Evolutionary conservation across 2,888 invertebrate genomes (phyloP), one percentile per base, ranked within the genome.

Genomic region (Emmelina monodactyla): DNA sequence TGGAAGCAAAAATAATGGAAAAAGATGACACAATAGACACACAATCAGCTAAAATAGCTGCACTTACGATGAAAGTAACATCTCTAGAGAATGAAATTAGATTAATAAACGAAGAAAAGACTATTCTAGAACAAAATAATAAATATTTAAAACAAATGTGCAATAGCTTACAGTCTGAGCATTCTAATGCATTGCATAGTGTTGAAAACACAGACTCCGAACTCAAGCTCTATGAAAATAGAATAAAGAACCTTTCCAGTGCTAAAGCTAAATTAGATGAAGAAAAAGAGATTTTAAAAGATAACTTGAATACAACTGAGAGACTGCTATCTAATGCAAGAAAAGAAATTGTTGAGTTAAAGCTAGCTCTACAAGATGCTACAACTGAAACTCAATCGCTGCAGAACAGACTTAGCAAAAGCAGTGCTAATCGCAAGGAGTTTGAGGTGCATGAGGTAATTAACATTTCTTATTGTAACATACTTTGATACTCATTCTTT

Each of bases 291-390:
- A 84, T 85, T 45, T 64, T 84, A 35, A 75, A 70, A 37, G 83
- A 84, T 28, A 83, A 83, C 41, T 72, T 84, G 33, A 71, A 78
- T 29, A 75, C 83, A 34, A 69, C 84, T 7, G 87, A 88, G 47
- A 82, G 81, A n/a, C 82, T 53, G 81, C 83, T 69, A 53, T 89
- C 54, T 84, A 91, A 65, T 82, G 82, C 59, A 82, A 90, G 70
- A 85, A 88, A 57, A 83, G 88, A 50, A 79, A 82, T 60, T n/a
- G 84, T 87, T 15, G 83, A 85, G 39, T 69, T 84, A 22, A 84
- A 85, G 50, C 50, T 86, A 28, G 69, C 79, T 10, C 80, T 87
- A 53, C 85, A 88, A 51, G 87, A 88, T 63, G 72, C 88, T 16
- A 83, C 85, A 43, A 70, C 78, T 34, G 87, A 88, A 62, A 80